Percentiles rank a stretch among this genome's conserved stretches.
Conservation (phyloP, 2,113 vertebrate species). For the Tretioscincus oriximinensis region DNA sequence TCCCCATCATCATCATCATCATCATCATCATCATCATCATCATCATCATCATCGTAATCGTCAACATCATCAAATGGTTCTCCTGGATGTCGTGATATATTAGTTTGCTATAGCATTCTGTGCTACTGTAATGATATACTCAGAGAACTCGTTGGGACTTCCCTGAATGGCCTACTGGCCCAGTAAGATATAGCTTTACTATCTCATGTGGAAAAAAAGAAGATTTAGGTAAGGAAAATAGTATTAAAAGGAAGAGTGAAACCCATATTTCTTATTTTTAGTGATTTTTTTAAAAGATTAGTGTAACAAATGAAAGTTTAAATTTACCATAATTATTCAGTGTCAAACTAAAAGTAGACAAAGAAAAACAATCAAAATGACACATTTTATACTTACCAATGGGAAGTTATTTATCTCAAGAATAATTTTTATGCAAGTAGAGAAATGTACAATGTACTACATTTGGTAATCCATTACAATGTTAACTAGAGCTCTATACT, state of each 20-base stretch:
- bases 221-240: not conserved
- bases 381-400: not conserved
- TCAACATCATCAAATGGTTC: too few relatives aligned
- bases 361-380: not conserved
- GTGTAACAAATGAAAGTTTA: rapidly evolving
- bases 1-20: too few relatives aligned
- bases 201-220: not conserved
- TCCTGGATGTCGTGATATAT: too few relatives aligned
- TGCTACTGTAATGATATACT: too few relatives aligned
- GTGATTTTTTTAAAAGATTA: not conserved
- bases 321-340: not conserved
- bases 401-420: slow-evolving; percentile 3
- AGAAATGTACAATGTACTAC: not conserved
- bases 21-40: too few relatives aligned
- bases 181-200: too few relatives aligned
- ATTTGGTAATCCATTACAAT: not conserved
- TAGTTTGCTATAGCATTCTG: too few relatives aligned
- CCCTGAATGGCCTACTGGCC: too few relatives aligned
- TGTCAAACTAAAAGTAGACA: not conserved
- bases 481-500: not conserved
- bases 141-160: too few relatives aligned
- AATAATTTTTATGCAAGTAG: not conserved
- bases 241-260: not conserved
- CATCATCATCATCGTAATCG: too few relatives aligned
- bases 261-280: not conserved